Conservation (phyloP, 1,140 invertebrate species). For the Drosophila takahashii region DNA sequence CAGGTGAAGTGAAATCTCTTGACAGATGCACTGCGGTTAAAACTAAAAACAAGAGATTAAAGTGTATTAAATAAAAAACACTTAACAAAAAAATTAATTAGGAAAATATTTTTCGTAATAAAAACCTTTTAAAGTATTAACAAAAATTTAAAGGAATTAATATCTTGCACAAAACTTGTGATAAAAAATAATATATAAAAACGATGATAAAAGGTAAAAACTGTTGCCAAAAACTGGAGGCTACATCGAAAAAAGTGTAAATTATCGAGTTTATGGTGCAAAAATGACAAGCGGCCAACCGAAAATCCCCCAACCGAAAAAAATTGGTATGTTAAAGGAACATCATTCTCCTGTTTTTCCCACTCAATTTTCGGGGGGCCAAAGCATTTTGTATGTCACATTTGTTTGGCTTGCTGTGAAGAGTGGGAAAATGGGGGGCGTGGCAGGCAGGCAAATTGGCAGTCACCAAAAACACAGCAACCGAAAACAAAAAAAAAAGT, state of each 20-base stretch:
- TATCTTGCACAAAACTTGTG: no score
- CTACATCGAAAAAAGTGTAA: constrained; percentile 27
- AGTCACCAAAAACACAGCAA: constrained; percentile 21
- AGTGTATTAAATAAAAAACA: no score
- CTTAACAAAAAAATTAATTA: no score
- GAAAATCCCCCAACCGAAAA: background rate
- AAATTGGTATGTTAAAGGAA: constrained; percentile 45
- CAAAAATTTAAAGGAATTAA: no score
- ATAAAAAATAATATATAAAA: no score
- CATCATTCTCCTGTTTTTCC: constrained; percentile 1
- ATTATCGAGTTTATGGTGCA: constrained; percentile 53
- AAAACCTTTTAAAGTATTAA: no score
- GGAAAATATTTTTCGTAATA: no score
- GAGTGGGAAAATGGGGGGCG: constrained; percentile 9
- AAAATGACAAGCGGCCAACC: constrained; percentile 46
- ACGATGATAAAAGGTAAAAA: background rate
- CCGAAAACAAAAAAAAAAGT: constrained; percentile 33
- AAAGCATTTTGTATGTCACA: constrained; percentile 54
- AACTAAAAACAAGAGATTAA: background rate
- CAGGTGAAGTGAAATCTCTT: constrained; percentile 25
- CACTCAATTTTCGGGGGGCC: constrained; percentile 29
- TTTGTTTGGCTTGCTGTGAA: constrained; percentile 57
- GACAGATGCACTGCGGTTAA: background rate
- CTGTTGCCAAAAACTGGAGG: background rate
- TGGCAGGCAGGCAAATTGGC: constrained; percentile 68